Evolutionary conservation across 2,888 invertebrate species (phyloP), one percentile per base, ranked within the genome.

Genomic region (Drosophila aldrichi): DNA sequence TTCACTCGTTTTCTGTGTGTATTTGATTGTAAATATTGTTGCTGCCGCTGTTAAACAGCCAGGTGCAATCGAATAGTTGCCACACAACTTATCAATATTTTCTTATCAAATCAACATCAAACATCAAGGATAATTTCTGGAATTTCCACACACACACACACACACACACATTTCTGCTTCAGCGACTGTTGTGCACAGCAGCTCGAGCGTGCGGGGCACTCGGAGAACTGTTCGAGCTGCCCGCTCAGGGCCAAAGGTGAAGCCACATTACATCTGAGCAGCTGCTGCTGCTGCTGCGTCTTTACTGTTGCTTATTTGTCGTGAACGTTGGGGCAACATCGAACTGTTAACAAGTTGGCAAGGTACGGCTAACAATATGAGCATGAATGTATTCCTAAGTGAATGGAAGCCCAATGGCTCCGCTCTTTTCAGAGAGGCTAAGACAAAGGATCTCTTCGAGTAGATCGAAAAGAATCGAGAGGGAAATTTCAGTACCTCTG

Each of bases 181-280:
- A 25, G 22, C 22, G 41, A 3, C n/a, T 41, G n/a, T 20, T 51
- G 48, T 51, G 49, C 49, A 34, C 14, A 48, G 18, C 48, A 18
- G 12, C 16, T 20, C 12, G 43, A 46, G 43, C 52, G 12, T n/a
- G 9, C 6, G 36, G 12, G 38, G 18, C 34, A 32, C 22, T 43
- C 8, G 46, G 32, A 3, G 22, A 79, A 75, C 70, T 81, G 8
- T 36, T 74, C 20, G 52, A 70, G 22, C 74, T 48, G 36, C 78
- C 81, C 79, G 56, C 66, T 49, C 46, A 36, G 44, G 41, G 54
- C 57, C 10, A 54, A 66, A 61, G 56, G 60, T 46, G 22, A 41
- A 68, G 68, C 60, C 72, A 63, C 76, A 78, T 72, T 76, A 66
- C 68, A 71, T 44, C 75, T 60, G 67, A 85, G 62, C 82, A 79